Conservation (phyloP, 1,140 invertebrate species). For the Drosophila malerkotliana region DNA sequence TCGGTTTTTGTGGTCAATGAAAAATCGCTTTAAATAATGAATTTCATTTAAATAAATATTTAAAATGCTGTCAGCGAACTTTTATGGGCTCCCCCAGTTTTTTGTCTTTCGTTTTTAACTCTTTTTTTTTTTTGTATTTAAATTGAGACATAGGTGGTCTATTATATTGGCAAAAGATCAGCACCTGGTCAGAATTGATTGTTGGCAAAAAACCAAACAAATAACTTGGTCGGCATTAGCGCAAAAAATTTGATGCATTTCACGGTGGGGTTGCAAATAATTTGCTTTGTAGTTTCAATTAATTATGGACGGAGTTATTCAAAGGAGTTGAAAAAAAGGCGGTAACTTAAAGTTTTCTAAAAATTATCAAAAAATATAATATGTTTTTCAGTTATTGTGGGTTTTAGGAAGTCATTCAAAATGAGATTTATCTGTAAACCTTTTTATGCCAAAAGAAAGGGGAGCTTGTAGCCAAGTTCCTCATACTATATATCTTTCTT, state of each 20-base stretch:
- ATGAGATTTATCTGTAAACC: no score
- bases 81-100: constrained; percentile 41
- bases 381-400: no score
- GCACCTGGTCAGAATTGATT: constrained; percentile 1
- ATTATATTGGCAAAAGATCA: constrained; percentile 1
- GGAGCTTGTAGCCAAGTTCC: no score
- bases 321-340: neutral
- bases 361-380: no score
- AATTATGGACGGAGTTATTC: neutral
- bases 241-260: neutral
- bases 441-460: no score
- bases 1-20: constrained; percentile 79
- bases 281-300: neutral
- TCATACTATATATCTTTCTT: no score
- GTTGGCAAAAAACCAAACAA: neutral
- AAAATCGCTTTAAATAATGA: constrained; percentile 79
- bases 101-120: neutral
- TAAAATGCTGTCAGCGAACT: constrained; percentile 74
- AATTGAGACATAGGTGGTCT: neutral
- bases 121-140: neutral
- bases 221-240: neutral
- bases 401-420: no score
- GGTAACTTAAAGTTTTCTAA: no score
- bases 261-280: neutral
- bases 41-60: constrained; percentile 80